Conservation (phyloP, 1,140 invertebrate species). For the Dendrolimus kikuchii region DNA sequence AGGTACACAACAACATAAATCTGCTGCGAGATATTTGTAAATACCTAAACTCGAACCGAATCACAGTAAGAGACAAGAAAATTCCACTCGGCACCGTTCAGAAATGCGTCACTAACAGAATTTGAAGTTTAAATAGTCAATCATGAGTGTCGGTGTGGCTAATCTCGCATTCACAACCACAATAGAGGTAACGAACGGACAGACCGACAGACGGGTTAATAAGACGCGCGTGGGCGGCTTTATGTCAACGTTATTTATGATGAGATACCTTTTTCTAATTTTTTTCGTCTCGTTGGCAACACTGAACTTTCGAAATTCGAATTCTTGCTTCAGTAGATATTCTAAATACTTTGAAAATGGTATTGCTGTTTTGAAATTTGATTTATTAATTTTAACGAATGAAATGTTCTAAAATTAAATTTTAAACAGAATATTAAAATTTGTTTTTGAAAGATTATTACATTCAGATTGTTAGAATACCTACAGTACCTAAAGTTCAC, state of each 20-base stretch:
- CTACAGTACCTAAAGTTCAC: no score
- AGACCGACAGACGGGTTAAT: constrained; percentile 60
- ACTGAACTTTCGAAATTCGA: constrained; percentile 21
- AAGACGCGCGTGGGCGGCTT: constrained; percentile 62
- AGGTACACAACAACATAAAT: no score
- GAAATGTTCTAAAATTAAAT: no score
- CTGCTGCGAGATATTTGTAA: background rate
- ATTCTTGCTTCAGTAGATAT: constrained; percentile 3
- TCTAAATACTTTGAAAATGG: no score
- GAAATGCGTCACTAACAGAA: constrained; percentile 47
- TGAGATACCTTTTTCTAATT: constrained; percentile 33
- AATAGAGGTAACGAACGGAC: constrained; percentile 69
- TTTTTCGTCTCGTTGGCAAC: constrained; percentile 37
- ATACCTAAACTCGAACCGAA: constrained; percentile 8
- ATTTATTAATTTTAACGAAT: no score
- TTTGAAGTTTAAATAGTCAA: constrained; percentile 64
- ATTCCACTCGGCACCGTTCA: constrained; percentile 17
- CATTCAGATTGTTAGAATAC: no score
- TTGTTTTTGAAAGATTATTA: no score
- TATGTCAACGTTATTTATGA: constrained; percentile 69
- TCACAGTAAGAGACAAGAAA: constrained; percentile 21
- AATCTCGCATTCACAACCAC: constrained; percentile 61
- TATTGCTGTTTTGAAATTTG: no score
- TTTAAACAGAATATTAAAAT: no score
- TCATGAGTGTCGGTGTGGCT: constrained; percentile 59